phyloP scores from a whole-genome alignment of 2,113 vertebrate genomes.

The Lagopus muta region DNA sequence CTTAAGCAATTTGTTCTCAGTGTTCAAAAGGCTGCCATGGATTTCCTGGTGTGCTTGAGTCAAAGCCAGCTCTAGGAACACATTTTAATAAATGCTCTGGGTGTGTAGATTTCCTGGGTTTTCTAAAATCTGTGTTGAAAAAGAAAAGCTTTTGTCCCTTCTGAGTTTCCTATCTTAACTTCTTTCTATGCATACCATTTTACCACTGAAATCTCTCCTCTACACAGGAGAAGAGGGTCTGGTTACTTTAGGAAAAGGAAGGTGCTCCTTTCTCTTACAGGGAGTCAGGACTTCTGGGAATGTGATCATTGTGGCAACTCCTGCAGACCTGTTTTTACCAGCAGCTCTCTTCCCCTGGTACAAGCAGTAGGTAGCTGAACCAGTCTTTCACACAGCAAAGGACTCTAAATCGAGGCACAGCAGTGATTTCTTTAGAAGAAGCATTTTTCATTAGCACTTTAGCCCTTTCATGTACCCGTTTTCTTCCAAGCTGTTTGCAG shows the following conservation, averaged over 20 bases:
- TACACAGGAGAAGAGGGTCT: background rate
- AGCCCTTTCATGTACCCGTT: background rate
- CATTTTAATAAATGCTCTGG: background rate
- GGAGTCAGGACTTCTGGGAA: background rate
- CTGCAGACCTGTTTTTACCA: background rate
- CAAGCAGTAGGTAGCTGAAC: background rate
- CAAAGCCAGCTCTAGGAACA: background rate
- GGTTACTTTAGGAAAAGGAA: accelerated
- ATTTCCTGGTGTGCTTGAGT: slow-evolving; percentile 12
- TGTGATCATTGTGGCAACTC: background rate
- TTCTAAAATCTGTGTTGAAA: background rate
- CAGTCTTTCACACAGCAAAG: background rate
- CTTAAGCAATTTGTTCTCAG: background rate
- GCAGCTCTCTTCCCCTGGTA: background rate
- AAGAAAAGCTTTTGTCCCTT: slow-evolving; percentile 13
- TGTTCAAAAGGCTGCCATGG: slow-evolving; percentile 5
- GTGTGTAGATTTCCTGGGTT: slow-evolving; percentile 39
- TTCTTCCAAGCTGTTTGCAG: background rate
- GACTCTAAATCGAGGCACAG: background rate
- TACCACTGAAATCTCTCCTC: background rate
- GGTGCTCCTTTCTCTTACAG: background rate
- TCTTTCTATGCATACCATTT: background rate
- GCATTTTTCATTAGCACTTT: background rate
- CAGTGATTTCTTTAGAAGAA: background rate
- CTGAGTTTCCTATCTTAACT: background rate